Conservation (phyloP, 2,888 invertebrate species). For the Dichetophora obliterata region DNA sequence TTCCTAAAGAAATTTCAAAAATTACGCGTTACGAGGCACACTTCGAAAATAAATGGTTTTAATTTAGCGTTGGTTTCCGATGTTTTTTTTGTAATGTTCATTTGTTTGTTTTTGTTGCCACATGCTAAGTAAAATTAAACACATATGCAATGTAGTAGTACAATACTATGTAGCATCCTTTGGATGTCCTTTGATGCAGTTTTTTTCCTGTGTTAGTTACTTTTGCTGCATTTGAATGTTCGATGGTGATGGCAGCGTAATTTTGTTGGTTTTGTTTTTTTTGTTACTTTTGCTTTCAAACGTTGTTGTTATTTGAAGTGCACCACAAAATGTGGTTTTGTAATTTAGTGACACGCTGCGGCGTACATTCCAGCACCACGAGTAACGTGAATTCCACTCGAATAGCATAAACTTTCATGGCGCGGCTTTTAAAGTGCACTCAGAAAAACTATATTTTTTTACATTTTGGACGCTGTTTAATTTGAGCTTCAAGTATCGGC, state of each 20-base stretch:
- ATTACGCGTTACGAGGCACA: not conserved
- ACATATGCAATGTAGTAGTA: not conserved
- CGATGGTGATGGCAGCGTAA: not conserved
- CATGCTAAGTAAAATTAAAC: slow-evolving; percentile 23
- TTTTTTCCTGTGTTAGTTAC: not conserved
- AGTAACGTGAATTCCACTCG: slow-evolving; percentile 13
- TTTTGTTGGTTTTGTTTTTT: too few relatives aligned
- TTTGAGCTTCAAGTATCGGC: too few relatives aligned
- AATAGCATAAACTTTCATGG: slow-evolving; percentile 20
- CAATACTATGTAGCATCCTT: not conserved
- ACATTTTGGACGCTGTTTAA: too few relatives aligned
- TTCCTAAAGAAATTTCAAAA: slow-evolving; percentile 8
- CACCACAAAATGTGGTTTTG: slow-evolving; percentile 48
- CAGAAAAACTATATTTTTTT: too few relatives aligned
- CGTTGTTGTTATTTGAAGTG: not conserved
- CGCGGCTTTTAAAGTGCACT: too few relatives aligned
- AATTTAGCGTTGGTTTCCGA: not conserved
- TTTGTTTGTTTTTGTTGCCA: not conserved
- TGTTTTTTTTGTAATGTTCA: not conserved
- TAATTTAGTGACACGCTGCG: slow-evolving; percentile 52
- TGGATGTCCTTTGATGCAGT: not conserved
- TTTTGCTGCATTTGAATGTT: slow-evolving; percentile 1
- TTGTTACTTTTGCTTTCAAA: too few relatives aligned
- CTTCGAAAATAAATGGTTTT: slow-evolving; percentile 20
- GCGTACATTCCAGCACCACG: slow-evolving; percentile 25